Percentiles rank a stretch among this genome's conserved stretches.
phyloP scores from a whole-genome alignment of 2,888 invertebrate genomes.

The Psylliodes chrysocephalus region DNA sequence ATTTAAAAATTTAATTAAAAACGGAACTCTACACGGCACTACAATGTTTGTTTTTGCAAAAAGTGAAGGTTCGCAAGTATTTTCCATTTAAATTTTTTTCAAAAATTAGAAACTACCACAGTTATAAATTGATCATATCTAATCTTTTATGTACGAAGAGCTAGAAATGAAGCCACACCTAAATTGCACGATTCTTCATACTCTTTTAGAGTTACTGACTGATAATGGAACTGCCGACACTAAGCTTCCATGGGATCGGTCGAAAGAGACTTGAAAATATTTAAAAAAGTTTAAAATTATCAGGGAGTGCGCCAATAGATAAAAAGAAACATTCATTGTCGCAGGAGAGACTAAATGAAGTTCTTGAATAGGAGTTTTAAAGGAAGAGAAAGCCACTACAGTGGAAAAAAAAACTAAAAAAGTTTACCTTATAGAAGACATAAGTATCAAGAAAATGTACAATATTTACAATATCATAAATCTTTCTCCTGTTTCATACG shows the following conservation, averaged over 20 bases:
- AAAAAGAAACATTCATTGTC: slow-evolving; percentile 10
- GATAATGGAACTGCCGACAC: neutral
- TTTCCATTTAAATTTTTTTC: no score
- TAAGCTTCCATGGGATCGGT: slow-evolving; percentile 24
- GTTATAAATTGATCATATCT: no score
- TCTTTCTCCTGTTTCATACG: slow-evolving; percentile 2
- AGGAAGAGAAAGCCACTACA: slow-evolving; percentile 4
- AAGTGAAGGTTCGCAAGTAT: no score
- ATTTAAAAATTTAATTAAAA: no score
- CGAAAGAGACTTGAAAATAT: slow-evolving; percentile 15
- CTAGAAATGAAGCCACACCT: slow-evolving; percentile 28
- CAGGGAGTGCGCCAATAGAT: no score
- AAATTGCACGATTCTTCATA: slow-evolving; percentile 26
- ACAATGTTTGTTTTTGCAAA: no score
- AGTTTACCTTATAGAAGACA: no score
- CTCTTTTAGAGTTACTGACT: slow-evolving; percentile 6
- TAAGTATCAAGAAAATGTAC: slow-evolving; percentile 13
- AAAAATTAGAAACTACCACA: no score
- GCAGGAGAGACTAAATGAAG: neutral
- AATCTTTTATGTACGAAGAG: no score
- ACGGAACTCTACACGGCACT: no score
- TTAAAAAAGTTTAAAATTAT: slow-evolving; percentile 30
- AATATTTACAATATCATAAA: neutral
- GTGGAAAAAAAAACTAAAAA: no score
- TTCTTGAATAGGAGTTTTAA: slow-evolving; percentile 12